phyloP scores from a whole-genome alignment of 2,797 vertebrate species.

The Arctocebus calabarensis region DNA sequence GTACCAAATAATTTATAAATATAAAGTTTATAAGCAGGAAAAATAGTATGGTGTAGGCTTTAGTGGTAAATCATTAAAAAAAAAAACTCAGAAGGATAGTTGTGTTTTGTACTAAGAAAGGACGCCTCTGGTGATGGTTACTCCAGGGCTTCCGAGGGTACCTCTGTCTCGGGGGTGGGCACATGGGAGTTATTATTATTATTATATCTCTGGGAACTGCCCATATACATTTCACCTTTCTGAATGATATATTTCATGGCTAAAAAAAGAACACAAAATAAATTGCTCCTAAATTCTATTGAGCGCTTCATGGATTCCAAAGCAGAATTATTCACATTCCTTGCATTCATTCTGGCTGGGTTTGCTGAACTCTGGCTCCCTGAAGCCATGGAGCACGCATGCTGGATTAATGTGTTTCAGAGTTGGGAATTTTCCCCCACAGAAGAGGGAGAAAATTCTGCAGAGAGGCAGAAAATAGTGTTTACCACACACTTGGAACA shows the following conservation, averaged over 20 bases:
- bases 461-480: background rate
- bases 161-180: background rate
- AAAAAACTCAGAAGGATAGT: background rate
- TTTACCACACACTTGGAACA: background rate
- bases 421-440: slow-evolving; percentile 45
- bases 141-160: background rate
- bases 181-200: background rate
- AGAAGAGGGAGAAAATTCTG: background rate
- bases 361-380: slow-evolving; percentile 2
- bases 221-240: background rate
- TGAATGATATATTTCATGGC: background rate
- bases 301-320: slow-evolving; percentile 30
- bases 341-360: background rate
- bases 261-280: slow-evolving; percentile 21
- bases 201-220: background rate
- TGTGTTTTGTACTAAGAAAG: background rate
- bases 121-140: too few relatives aligned
- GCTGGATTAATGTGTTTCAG: background rate
- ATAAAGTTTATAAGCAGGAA: slow-evolving; percentile 4
- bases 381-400: background rate
- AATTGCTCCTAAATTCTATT: slow-evolving; percentile 20
- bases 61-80: background rate
- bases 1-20: background rate
- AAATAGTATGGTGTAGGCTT: background rate
- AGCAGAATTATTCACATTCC: slow-evolving; percentile 67